These are phyloP conservation scores for Elephas maximus DNA, from an alignment of 2,113 vertebrate genomes.

Conservation along the genomic window DNA sequence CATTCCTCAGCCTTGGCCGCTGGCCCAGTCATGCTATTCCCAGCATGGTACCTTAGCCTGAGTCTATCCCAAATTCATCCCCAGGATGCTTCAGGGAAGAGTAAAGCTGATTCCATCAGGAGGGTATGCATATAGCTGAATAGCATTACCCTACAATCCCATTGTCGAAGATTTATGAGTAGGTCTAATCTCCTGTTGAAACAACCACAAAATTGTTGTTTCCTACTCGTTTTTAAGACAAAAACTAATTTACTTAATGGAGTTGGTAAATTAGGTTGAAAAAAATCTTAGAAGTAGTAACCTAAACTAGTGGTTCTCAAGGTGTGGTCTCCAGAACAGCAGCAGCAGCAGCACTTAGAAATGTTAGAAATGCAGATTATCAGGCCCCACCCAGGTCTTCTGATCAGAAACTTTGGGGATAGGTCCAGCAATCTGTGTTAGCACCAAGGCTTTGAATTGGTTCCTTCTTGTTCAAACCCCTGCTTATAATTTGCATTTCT, in stretches of 20 bases:
- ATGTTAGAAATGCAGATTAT: not conserved
- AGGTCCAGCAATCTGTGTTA: not conserved
- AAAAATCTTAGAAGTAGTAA: not conserved
- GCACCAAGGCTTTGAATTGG: no score
- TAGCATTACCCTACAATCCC: no score
- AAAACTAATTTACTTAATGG: not conserved
- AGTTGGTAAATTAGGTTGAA: not conserved
- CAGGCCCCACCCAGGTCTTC: not conserved
- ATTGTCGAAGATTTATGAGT: not conserved
- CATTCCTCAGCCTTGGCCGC: no score
- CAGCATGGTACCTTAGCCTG: no score
- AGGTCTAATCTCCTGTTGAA: not conserved
- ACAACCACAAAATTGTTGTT: not conserved
- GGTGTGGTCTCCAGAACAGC: no score
- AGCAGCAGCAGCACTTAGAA: rapidly evolving
- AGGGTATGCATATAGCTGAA: no score
- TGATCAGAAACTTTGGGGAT: not conserved
- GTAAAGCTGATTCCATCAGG: no score
- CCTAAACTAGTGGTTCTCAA: not conserved
- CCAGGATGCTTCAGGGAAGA: no score
- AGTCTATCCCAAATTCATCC: no score
- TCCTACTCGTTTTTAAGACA: not conserved
- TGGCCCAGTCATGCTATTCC: no score
- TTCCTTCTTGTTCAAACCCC: no score
- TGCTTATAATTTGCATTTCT: no score